Base-by-base conservation (phyloP, 1,140 invertebrate genomes). In the Pseudomyrmex cubaensis region DNA sequence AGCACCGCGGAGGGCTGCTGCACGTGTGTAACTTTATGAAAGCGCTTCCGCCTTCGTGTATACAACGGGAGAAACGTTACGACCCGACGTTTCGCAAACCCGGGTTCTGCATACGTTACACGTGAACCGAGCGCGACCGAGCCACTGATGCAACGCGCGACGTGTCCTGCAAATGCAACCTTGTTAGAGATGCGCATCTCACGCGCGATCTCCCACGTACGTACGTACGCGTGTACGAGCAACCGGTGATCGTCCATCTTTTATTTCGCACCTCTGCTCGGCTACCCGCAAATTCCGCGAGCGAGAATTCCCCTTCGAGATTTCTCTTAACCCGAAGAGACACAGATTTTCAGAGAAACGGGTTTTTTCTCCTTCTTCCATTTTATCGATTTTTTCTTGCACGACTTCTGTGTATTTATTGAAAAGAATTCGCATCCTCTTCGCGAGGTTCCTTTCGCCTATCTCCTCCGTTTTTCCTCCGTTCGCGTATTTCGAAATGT, bases 11-110 rank as follows among this genome's bases (percentile, higher is more conserved):
- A 70, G 64, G 17, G 25, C 5, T 35, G 25, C 5, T 35, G 35
- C 48, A 78, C 64, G 76, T 70, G 76, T 70, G 76, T 70, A 70
- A 61, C 76, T 61, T 80, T 70, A 80, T 50, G 76, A 59, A 61
- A 80, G 54, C 76, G 56, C 1, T 80, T 80, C 72, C 72, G 44
- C 66, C 10, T 10, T 10, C 44, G 15, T 54, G 46, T 61, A 35
- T 48, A 48, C 76, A 64, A 70, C 76, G 5, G 25, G 25, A 7
- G 35, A 78, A 78, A 70, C 64, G 20, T 46, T 20, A 17, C 54
- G 56, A 4, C 46, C 46, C 20, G 35, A 25, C n/a, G 44, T n/a
- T 20, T 20, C 10, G 56, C 70, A 20, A 78, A 35, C 35, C 5
- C 44, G 48, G 12, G 52, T 64, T 69, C 75, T 69, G 76, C 76